These are phyloP conservation scores for Cebus imitator DNA, from an alignment of 2,113 vertebrate genomes.

Conservation along the genomic window DNA sequence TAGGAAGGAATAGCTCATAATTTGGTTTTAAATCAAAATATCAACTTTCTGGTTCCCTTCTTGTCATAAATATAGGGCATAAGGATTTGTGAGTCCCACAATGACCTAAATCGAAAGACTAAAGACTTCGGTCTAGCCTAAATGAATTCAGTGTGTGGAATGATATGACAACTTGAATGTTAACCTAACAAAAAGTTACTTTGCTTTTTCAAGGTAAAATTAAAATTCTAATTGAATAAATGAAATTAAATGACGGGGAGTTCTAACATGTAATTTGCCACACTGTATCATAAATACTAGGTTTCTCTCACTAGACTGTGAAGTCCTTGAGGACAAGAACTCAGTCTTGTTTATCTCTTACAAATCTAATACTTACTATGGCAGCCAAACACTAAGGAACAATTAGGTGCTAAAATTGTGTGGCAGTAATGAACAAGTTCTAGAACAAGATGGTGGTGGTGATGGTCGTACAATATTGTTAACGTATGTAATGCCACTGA, in stretches of 20 bases:
- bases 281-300: background rate
- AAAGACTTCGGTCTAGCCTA: background rate
- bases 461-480: no score
- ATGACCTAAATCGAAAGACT: background rate
- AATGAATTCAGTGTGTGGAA: background rate
- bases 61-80: background rate
- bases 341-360: background rate
- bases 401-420: background rate
- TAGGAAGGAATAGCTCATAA: conserved; percentile 14
- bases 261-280: background rate
- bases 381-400: background rate
- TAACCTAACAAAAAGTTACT: conserved; percentile 25
- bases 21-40: background rate
- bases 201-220: conserved; percentile 31
- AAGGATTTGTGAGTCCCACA: background rate
- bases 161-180: background rate
- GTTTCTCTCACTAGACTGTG: background rate
- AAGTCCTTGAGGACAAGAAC: conserved; percentile 24
- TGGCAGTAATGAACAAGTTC: background rate
- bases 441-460: background rate
- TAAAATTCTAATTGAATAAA: background rate
- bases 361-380: background rate
- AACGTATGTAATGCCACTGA: background rate
- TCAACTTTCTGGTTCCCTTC: background rate
- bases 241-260: background rate